Evolutionary conservation across 2,113 vertebrate genomes (phyloP).

Genomic region (Poeciliopsis retropinna): DNA sequence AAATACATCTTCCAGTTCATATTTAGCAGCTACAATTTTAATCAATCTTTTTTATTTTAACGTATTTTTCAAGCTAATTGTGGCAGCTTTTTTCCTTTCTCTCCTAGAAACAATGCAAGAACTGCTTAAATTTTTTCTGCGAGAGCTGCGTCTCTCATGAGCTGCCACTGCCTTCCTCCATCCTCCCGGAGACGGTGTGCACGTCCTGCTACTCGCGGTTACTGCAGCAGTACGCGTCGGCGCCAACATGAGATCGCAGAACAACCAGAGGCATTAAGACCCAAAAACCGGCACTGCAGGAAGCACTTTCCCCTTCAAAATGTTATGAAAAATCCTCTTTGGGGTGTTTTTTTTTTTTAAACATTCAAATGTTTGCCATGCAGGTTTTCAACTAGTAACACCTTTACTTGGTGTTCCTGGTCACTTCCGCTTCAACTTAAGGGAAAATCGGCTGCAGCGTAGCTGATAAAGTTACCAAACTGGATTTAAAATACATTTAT

Average conservation of each 20-base stretch:
- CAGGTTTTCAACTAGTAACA: slow-evolving; percentile 16
- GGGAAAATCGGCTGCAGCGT: not conserved
- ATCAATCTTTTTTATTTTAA: too few relatives aligned
- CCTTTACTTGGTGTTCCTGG: slow-evolving; percentile 2
- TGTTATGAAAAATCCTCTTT: not conserved
- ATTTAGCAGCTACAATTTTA: too few relatives aligned
- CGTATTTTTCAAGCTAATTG: not conserved
- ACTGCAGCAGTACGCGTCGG: slow-evolving; percentile 86
- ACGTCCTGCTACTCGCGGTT: slow-evolving; percentile 81
- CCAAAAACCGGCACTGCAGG: slow-evolving; percentile 5
- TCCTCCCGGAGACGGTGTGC: slow-evolving; percentile 87
- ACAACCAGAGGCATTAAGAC: not conserved
- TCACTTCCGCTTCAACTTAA: slow-evolving; percentile 1
- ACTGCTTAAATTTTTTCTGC: slow-evolving; percentile 87
- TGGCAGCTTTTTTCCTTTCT: not conserved
- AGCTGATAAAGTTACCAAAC: not conserved
- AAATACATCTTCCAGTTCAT: too few relatives aligned
- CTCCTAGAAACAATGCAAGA: slow-evolving; percentile 86
- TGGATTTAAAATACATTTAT: slow-evolving; percentile 8
- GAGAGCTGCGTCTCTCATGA: slow-evolving; percentile 82
- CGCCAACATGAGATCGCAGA: slow-evolving; percentile 78
- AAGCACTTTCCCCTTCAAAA: slow-evolving; percentile 49
- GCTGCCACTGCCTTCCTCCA: slow-evolving; percentile 91
- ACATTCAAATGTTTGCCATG: not conserved
- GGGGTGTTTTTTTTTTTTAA: not conserved